A percentile compares a stretch with the other conserved stretches of the same genome.
These are phyloP conservation scores for Griposia aprilina DNA, from an alignment of 2,888 invertebrate genomes.

Conservation along the genomic window DNA sequence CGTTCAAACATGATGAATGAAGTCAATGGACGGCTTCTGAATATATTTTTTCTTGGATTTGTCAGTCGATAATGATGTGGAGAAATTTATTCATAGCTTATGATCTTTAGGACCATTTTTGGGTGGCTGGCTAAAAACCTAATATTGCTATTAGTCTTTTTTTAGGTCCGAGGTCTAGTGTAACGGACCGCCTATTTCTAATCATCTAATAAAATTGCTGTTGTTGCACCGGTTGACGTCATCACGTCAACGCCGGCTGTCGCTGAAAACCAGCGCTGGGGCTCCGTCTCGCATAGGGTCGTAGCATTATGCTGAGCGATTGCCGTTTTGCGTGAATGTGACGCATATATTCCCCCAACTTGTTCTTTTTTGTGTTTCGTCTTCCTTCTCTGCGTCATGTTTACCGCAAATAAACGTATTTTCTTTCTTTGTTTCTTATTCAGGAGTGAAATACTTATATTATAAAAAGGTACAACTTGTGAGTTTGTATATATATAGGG, in stretches of 20 bases:
- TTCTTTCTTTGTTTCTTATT: neutral
- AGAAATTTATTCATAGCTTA: constrained; percentile 52
- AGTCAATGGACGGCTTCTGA: constrained; percentile 59
- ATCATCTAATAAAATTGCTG: neutral
- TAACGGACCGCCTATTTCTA: neutral
- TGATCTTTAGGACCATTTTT: constrained; percentile 3
- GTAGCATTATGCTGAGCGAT: too few species aligned
- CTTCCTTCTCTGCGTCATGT: too few species aligned
- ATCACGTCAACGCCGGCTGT: too few species aligned
- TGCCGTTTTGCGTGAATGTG: too few species aligned
- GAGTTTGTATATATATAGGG: too few species aligned
- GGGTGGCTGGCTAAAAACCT: neutral
- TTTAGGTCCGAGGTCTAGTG: neutral
- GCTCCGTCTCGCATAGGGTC: too few species aligned
- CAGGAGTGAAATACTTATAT: too few species aligned
- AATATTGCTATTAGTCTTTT: neutral
- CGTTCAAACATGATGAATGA: constrained; percentile 73
- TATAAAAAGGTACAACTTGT: too few species aligned
- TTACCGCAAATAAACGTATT: too few species aligned
- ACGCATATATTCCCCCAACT: too few species aligned
- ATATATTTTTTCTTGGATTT: constrained; percentile 64
- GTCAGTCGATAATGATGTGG: constrained; percentile 64
- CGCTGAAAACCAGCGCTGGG: too few species aligned
- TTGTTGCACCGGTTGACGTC: neutral
- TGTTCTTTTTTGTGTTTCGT: too few species aligned